These are phyloP conservation scores for Tylochromis polylepis DNA, from an alignment of 2,113 vertebrate genomes.

Conservation along the genomic window DNA sequence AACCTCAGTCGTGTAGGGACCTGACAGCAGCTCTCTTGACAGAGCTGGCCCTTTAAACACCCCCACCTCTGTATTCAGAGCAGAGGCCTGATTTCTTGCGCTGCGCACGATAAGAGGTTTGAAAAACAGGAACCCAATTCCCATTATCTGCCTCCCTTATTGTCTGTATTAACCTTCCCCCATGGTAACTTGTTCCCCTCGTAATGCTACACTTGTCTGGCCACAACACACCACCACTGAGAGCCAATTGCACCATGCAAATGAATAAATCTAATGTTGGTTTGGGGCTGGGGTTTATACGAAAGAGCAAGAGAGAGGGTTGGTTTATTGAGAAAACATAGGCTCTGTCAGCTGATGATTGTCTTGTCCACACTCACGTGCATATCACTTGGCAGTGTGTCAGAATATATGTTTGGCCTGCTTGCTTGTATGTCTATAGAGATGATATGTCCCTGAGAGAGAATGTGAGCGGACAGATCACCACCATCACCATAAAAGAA, in stretches of 20 bases:
- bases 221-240: conserved; percentile 85
- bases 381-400: conserved; percentile 2
- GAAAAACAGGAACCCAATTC: conserved; percentile 86
- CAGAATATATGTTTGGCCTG: neutral
- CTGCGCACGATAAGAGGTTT: conserved; percentile 78
- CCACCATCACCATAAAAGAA: neutral
- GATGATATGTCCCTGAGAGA: conserved; percentile 17
- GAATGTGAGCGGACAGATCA: neutral
- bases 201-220: conserved; percentile 96
- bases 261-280: conserved; percentile 75
- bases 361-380: conserved; percentile 44
- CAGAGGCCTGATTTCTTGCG: conserved; percentile 73
- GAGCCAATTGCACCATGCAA: conserved; percentile 97
- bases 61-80: conserved; percentile 70
- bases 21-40: conserved; percentile 42
- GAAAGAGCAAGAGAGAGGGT: conserved; percentile 29
- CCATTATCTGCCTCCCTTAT: conserved; percentile 84
- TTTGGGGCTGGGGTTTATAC: conserved; percentile 46
- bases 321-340: conserved; percentile 73
- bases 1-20: conserved; percentile 9
- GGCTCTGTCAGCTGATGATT: conserved; percentile 51
- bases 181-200: conserved; percentile 86
- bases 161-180: conserved; percentile 95
- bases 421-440: conserved; percentile 4
- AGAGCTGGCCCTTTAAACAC: conserved; percentile 72